Evolutionary conservation across 2,797 vertebrate species (phyloP), one percentile per base, ranked within the genome.

Genomic region (Phrynocephalus forsythii): DNA sequence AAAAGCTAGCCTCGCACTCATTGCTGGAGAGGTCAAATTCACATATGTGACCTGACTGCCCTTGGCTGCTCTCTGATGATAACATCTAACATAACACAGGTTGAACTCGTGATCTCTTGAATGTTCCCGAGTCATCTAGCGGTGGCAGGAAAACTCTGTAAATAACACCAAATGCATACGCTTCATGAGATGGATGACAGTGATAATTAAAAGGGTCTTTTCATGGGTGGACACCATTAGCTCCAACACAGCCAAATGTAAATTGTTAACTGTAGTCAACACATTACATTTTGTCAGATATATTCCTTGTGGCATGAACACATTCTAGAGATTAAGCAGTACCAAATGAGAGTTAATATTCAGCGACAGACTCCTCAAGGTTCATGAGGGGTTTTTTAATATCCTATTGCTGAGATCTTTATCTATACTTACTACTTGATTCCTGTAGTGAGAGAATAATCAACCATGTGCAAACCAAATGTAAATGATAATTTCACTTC

Each of bases 281-380:
- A 82, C 89, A 92, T 94, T 94, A 94, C 48, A 95, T 87, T 90
- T 94, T 92, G 92, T 94, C 94, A 95, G 86, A 90, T 85, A 95
- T 94, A 93, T 95, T 95, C 92, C 92, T 95, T 92, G 93, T 96
- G 95, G 94, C 95, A 95, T 90, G 92, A 96, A 96, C 89, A 92
- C 87, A 91, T 94, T 94, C 91, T 87, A 7, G 86, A 93, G 92
- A 96, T 95, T 95, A 96, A 96, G 94, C 95, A 92, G 95, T 92
- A 92, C 95, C 94, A 96, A 96, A 95, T 95, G 95, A 96, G 95
- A 95, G 93, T 91, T 95, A 94, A 95, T 92, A 87, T 93, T 94
- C 93, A 94, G 85, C 91, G 91, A 94, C 96, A 89, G 33, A 15
- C 94, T 85, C 73, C 92, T 92, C 91, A 88, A 90, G 92, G 86